Evolutionary conservation across 1,140 invertebrate genomes (phyloP), one percentile per base, ranked within the genome.

Genomic region (Pseudomyrmex concolor): DNA sequence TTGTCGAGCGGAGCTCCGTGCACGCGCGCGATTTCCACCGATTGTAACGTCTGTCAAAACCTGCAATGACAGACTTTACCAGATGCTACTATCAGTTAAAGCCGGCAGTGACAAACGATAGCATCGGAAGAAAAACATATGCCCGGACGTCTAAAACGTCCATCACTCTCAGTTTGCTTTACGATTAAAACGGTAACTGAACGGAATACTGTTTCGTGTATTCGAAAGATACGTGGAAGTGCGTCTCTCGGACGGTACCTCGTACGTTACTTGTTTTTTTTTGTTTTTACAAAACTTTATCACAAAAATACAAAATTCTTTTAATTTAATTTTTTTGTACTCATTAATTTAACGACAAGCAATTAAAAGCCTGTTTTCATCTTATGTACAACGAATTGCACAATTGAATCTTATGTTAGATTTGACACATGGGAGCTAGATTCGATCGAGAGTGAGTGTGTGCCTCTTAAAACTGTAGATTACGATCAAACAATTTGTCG

Each of bases 31-130:
- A 80, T 70, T 78, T 80, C 63, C 57, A 70, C 76, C 66, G 76
- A 80, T 80, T 80, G 76, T 80, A 80, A 80, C 76, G 76, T 80
- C 66, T 80, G 76, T 80, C 76, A 80, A 80, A 80, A 80, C 76
- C 76, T 80, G 76, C 76, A 80, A 80, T 80, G 76, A 80, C 76
- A 80, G 76, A 80, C 76, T 80, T 80, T 80, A 70, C 76, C 76
- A 80, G 76, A 80, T 80, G 66, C 76, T 80, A 59, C 76, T 80
- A 80, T 80, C 76, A 70, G 76, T 80, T 80, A 80, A 80, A 80
- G 43, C 76, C 76, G 66, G 66, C 76, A 80, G 76, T 80, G 76
- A 80, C 76, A 80, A 80, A 80, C 76, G 76, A 78, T 78, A 78
- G 64, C 64, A 78, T 78, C 76, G 54, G 66, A 78, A 78, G 76